phyloP scores from a whole-genome alignment of 2,797 vertebrate species.

The Myotis findleyi region DNA sequence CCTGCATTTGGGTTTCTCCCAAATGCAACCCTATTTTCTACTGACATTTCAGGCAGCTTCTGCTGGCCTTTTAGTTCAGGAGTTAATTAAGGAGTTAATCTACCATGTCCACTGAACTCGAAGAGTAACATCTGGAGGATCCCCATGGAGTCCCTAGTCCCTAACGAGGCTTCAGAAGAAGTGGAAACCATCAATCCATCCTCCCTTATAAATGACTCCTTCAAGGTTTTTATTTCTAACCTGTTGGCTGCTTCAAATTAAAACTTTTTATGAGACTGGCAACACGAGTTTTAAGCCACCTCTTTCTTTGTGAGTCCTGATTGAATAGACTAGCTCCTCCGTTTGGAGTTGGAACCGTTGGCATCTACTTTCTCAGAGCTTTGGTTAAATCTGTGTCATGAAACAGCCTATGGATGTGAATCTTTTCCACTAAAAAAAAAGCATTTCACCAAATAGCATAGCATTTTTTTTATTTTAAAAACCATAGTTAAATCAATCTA shows the following conservation, averaged over 20 bases:
- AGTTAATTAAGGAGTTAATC: neutral
- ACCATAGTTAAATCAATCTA: neutral
- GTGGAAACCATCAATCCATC: neutral
- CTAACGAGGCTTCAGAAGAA: neutral
- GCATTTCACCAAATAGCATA: neutral
- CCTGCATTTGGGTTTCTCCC: neutral
- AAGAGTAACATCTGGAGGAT: neutral
- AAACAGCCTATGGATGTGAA: neutral
- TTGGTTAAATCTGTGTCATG: neutral
- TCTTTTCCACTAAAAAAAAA: neutral
- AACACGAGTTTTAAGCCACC: neutral
- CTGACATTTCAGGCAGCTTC: neutral
- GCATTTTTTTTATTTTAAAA: neutral
- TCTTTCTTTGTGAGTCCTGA: neutral
- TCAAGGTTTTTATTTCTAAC: neutral
- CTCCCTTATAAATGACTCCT: neutral
- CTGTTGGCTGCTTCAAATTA: neutral
- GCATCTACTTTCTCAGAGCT: neutral
- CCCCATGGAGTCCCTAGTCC: too few species aligned
- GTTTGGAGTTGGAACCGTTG: neutral
- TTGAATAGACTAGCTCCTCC: neutral
- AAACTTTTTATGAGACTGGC: neutral
- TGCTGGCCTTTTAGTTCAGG: neutral
- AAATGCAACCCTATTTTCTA: neutral
- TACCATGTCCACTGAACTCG: neutral